phyloP scores from a whole-genome alignment of 2,113 vertebrate genomes.

The Periophthalmodon schlosseri region DNA sequence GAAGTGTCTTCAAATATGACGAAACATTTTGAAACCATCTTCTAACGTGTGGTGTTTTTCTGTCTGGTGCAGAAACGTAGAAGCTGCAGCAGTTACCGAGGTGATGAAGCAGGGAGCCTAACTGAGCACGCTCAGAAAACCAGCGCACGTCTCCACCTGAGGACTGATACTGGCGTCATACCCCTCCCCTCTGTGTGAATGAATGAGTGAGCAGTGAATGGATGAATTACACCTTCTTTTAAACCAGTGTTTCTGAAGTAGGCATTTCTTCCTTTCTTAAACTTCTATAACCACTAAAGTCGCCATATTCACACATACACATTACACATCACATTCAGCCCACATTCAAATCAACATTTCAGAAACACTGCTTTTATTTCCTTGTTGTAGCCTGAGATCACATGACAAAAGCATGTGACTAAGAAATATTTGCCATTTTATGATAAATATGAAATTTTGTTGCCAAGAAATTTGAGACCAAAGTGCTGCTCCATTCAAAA shows the following conservation, averaged over 20 bases:
- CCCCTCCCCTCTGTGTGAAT: conserved; percentile 2
- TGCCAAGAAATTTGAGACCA: background rate
- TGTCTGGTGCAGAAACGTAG: conserved; percentile 72
- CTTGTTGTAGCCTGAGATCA: conserved; percentile 1
- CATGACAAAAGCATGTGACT: background rate
- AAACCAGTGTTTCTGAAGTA: background rate
- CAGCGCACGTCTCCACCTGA: conserved; percentile 50
- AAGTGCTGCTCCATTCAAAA: background rate
- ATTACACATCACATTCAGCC: background rate
- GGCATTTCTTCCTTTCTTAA: background rate
- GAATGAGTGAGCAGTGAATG: conserved; percentile 32
- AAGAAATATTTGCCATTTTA: background rate
- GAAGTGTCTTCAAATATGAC: no score
- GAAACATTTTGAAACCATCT: background rate
- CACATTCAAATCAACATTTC: background rate
- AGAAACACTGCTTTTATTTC: conserved; percentile 10
- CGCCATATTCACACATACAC: background rate
- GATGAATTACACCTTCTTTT: background rate
- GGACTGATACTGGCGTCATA: conserved; percentile 7
- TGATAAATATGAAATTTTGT: background rate
- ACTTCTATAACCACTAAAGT: conserved; percentile 1
- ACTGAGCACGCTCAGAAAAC: conserved; percentile 52
- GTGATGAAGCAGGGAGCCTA: conserved; percentile 62
- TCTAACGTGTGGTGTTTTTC: background rate
- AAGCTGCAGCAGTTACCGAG: conserved; percentile 38